phyloP scores from a whole-genome alignment of 2,797 vertebrate species.

The Chaunax sp. region DNA sequence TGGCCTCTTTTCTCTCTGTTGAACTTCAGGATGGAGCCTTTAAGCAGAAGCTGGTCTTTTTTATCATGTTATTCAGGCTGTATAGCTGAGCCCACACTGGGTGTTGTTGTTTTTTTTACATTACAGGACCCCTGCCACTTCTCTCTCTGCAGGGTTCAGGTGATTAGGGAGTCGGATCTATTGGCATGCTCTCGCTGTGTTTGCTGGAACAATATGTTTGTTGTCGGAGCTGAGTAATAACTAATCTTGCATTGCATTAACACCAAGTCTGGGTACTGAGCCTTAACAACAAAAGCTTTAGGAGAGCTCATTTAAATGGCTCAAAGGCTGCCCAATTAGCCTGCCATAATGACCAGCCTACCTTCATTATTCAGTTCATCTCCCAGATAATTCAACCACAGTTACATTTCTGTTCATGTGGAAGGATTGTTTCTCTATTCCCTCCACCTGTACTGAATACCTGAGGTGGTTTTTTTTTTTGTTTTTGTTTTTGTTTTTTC shows the following conservation, averaged over 20 bases:
- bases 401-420: slow-evolving; percentile 21
- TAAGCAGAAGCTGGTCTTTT: slow-evolving; percentile 71
- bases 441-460: slow-evolving; percentile 28
- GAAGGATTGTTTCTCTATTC: slow-evolving; percentile 24
- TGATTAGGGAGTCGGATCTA: slow-evolving; percentile 76
- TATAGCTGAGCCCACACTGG: slow-evolving; percentile 59
- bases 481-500: too few relatives aligned
- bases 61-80: slow-evolving; percentile 71
- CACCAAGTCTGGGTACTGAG: slow-evolving; percentile 37
- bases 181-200: slow-evolving; percentile 59
- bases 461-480: slow-evolving; percentile 24
- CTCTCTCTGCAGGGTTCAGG: slow-evolving; percentile 65
- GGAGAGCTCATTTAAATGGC: slow-evolving; percentile 60
- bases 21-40: too few relatives aligned
- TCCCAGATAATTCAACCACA: slow-evolving; percentile 25
- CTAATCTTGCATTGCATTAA: slow-evolving; percentile 71
- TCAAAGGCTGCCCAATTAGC: slow-evolving; percentile 68
- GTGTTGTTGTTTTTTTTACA: slow-evolving; percentile 62
- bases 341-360: slow-evolving; percentile 64
- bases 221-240: slow-evolving; percentile 73
- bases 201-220: slow-evolving; percentile 78
- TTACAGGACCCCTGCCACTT: slow-evolving; percentile 70
- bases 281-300: slow-evolving; percentile 57
- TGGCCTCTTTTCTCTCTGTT: slow-evolving; percentile 52
- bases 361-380: slow-evolving; percentile 45